A percentile compares a stretch with the other conserved stretches of the same genome.
phyloP scores from a whole-genome alignment of 2,113 vertebrate species.

The Pomatostomus ruficeps region DNA sequence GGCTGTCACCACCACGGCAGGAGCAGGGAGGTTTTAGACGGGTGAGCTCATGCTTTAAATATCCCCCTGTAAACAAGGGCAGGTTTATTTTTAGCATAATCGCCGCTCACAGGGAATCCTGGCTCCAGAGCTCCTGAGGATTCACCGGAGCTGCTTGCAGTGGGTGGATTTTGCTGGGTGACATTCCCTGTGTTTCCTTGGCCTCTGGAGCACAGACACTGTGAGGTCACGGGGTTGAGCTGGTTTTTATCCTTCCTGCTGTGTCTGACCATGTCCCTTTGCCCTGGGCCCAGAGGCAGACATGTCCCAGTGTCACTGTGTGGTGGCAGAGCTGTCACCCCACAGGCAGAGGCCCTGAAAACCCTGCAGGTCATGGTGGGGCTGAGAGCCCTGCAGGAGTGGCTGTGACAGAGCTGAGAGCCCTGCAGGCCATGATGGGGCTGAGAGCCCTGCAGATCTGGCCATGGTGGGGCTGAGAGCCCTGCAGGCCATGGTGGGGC shows the following conservation, averaged over 20 bases:
- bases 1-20: background rate
- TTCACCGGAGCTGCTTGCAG: background rate
- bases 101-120: background rate
- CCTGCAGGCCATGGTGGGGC: no score
- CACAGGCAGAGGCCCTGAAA: no score
- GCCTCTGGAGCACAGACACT: background rate
- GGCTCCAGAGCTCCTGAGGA: background rate
- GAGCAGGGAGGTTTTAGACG: background rate
- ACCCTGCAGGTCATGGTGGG: no score
- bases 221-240: background rate
- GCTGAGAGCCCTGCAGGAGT: background rate
- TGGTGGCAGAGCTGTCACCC: background rate
- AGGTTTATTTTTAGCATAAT: conserved; percentile 36
- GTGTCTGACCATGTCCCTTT: background rate
- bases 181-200: background rate
- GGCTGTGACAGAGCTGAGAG: no score
- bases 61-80: conserved; percentile 47
- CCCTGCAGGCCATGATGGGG: no score
- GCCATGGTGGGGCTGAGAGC: no score
- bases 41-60: conserved; percentile 36
- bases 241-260: background rate
- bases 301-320: background rate
- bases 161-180: background rate
- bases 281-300: background rate
- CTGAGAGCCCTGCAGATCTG: no score